Conservation (phyloP, 2,113 vertebrate species). For the Ptychochromis oligacanthus region DNA sequence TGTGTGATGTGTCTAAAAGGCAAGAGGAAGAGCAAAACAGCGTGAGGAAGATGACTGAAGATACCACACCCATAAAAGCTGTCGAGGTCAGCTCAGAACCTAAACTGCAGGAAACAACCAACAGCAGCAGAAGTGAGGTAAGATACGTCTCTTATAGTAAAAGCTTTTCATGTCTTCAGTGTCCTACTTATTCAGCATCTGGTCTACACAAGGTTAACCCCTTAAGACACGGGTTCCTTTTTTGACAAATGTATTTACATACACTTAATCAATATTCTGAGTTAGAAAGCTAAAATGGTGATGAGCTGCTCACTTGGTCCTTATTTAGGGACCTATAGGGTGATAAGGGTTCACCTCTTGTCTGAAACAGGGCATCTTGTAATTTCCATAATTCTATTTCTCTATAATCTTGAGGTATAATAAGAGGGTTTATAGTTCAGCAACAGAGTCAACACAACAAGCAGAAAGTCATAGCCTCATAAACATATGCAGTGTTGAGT, state of each 20-base stretch:
- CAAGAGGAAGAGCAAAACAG: conserved; percentile 15
- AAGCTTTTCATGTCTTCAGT: neutral
- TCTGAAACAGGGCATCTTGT: too few species aligned
- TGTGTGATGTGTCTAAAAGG: conserved; percentile 16
- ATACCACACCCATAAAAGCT: neutral
- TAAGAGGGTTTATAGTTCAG: too few species aligned
- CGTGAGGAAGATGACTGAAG: conserved; percentile 3
- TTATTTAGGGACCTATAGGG: too few species aligned
- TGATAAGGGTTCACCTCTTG: too few species aligned
- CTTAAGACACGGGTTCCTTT: neutral
- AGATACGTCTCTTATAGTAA: neutral
- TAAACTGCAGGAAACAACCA: conserved; percentile 1
- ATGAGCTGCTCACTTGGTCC: too few species aligned
- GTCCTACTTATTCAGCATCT: neutral
- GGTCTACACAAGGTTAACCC: neutral
- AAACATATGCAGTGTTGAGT: too few species aligned
- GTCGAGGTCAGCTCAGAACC: conserved; percentile 30
- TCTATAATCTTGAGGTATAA: too few species aligned
- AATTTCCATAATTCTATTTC: too few species aligned
- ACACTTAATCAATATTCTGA: too few species aligned
- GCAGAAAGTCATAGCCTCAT: too few species aligned
- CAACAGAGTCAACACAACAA: too few species aligned
- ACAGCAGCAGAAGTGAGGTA: conserved; percentile 53
- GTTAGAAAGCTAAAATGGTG: too few species aligned
- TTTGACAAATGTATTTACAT: neutral